Evolutionary conservation across 1,140 invertebrate genomes (phyloP).

Genomic region (Aphelinus atriplicis): DNA sequence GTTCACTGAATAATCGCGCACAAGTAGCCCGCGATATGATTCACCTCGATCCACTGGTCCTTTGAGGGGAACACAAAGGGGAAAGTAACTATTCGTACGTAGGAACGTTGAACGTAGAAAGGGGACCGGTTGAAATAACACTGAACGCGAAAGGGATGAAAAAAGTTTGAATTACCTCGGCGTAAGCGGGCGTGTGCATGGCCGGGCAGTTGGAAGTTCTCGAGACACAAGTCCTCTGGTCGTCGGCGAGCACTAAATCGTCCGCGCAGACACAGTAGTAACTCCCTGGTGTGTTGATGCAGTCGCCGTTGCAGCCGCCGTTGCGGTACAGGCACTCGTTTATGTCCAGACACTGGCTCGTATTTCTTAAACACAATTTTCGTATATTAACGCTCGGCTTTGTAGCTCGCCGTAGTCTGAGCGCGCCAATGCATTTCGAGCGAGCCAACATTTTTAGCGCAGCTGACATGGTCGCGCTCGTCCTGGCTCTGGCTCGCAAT

Average conservation of each 20-base stretch:
- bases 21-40: no score
- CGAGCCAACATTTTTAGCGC: not conserved
- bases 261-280: constrained; percentile 65
- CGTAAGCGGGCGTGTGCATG: constrained; percentile 51
- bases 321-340: constrained; percentile 59
- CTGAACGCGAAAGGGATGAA: not conserved
- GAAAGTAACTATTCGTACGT: no score
- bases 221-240: constrained; percentile 66
- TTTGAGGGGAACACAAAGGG: no score
- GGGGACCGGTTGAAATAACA: no score
- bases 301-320: constrained; percentile 64
- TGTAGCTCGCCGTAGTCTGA: no score
- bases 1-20: no score
- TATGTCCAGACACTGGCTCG: constrained; percentile 55
- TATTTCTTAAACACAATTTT: constrained; percentile 43
- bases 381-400: not conserved
- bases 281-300: constrained; percentile 68
- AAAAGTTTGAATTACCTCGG: constrained; percentile 49
- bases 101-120: no score
- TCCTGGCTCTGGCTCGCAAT: not conserved
- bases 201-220: constrained; percentile 56
- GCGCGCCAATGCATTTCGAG: no score
- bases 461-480: not conserved
- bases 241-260: constrained; percentile 62
- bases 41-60: no score